Conservation (phyloP, 1,140 invertebrate species). For the Drosophila saltans region DNA sequence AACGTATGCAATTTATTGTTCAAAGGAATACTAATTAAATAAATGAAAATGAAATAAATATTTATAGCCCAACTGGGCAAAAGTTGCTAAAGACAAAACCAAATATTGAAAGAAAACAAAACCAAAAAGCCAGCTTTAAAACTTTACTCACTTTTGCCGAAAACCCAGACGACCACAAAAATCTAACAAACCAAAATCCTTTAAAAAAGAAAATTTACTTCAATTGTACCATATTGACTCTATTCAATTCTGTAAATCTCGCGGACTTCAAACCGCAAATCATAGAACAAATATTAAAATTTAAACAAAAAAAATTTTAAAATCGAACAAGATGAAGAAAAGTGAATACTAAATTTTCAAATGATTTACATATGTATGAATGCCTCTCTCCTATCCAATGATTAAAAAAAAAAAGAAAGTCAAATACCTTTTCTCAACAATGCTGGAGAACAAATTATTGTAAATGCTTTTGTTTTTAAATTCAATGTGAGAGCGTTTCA, state of each 20-base stretch:
- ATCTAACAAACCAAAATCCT: background rate
- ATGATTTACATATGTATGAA: background rate
- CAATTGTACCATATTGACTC: slow-evolving; percentile 46
- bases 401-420: background rate
- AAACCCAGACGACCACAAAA: slow-evolving; percentile 40
- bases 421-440: background rate
- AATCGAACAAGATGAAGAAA: background rate
- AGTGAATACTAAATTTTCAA: background rate
- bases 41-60: slow-evolving; percentile 33
- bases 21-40: slow-evolving; percentile 51
- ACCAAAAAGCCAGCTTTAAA: slow-evolving; percentile 50
- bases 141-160: slow-evolving; percentile 52
- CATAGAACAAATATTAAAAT: background rate
- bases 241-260: slow-evolving; percentile 10
- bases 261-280: background rate
- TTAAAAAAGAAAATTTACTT: slow-evolving; percentile 6
- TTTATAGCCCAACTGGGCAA: slow-evolving; percentile 11
- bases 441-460: slow-evolving; percentile 14
- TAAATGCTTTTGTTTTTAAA: slow-evolving; percentile 27
- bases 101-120: slow-evolving; percentile 24
- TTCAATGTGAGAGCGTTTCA: slow-evolving; percentile 25
- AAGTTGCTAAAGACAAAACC: slow-evolving; percentile 12
- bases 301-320: background rate
- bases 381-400: slow-evolving; percentile 4
- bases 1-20: slow-evolving; percentile 75